These are phyloP conservation scores for Mormyrus hasselquistii DNA, from an alignment of 2,797 vertebrate species.

Conservation along the genomic window DNA sequence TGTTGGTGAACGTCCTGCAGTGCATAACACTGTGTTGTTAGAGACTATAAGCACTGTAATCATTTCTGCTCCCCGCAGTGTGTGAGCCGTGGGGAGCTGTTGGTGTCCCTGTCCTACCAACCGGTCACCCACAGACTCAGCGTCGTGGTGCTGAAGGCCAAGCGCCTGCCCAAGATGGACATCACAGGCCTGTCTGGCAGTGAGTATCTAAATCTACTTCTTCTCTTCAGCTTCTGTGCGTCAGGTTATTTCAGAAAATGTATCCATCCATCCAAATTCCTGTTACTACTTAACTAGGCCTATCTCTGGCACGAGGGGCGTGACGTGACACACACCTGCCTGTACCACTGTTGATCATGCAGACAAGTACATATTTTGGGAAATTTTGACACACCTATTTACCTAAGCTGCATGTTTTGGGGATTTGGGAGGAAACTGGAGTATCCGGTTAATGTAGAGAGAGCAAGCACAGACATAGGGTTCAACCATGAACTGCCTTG, in stretches of 20 bases:
- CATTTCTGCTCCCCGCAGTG: slow-evolving; percentile 55
- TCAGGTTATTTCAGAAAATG: neutral
- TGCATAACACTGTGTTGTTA: neutral
- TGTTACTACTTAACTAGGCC: neutral
- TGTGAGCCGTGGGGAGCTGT: slow-evolving; percentile 82
- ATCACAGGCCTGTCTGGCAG: slow-evolving; percentile 94
- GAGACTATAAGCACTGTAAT: neutral
- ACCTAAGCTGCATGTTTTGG: neutral
- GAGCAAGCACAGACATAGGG: neutral
- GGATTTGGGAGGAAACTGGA: neutral
- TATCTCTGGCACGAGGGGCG: neutral
- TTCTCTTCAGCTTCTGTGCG: neutral
- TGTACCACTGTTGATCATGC: neutral
- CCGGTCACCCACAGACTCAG: slow-evolving; percentile 90
- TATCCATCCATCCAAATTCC: neutral
- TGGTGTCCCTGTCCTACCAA: slow-evolving; percentile 89
- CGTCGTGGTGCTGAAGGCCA: slow-evolving; percentile 90
- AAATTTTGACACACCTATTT: neutral
- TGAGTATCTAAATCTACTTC: slow-evolving; percentile 61
- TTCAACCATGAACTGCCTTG: neutral
- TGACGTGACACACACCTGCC: neutral
- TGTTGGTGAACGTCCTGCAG: neutral
- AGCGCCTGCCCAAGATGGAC: slow-evolving; percentile 91
- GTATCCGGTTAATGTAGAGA: neutral
- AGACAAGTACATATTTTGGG: neutral